phyloP scores from a whole-genome alignment of 2,888 invertebrate species.

The Leptothorax acervorum region DNA sequence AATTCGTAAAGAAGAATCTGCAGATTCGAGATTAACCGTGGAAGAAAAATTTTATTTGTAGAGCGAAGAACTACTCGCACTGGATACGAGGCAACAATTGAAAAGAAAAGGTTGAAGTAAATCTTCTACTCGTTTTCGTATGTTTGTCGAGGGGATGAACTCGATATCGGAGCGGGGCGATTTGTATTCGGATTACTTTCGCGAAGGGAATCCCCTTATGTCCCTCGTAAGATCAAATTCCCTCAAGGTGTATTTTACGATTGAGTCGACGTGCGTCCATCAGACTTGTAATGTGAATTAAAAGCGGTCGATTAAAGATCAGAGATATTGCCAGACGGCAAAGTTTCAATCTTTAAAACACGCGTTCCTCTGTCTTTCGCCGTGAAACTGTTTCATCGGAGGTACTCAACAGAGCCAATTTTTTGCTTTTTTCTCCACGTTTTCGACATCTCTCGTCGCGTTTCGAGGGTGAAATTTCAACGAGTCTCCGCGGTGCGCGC shows the following conservation, averaged over 20 bases:
- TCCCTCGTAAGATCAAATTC: slow-evolving; percentile 12
- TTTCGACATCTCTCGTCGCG: slow-evolving; percentile 7
- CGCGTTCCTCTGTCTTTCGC: background rate
- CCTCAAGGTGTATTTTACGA: slow-evolving; percentile 13
- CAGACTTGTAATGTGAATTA: slow-evolving; percentile 26
- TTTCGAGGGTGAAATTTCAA: slow-evolving; percentile 32
- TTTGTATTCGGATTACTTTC: slow-evolving; percentile 56
- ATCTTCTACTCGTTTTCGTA: slow-evolving; percentile 47
- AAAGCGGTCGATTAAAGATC: slow-evolving; percentile 4
- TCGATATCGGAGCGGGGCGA: slow-evolving; percentile 28
- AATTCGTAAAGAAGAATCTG: background rate
- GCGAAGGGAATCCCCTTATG: slow-evolving; percentile 10
- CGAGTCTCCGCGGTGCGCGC: slow-evolving; percentile 15
- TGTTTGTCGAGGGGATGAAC: slow-evolving; percentile 35
- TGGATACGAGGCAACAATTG: slow-evolving; percentile 21
- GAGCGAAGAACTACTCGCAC: background rate
- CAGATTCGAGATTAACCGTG: background rate
- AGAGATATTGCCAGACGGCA: background rate
- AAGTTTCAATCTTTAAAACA: background rate
- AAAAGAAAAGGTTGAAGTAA: slow-evolving; percentile 20
- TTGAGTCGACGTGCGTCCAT: slow-evolving; percentile 16
- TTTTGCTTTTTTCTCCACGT: background rate
- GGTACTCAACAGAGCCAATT: background rate
- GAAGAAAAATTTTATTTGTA: slow-evolving; percentile 11
- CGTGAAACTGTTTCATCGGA: background rate